Conservation (phyloP, 1,140 invertebrate genomes). For the Leptoteleia sp. region DNA sequence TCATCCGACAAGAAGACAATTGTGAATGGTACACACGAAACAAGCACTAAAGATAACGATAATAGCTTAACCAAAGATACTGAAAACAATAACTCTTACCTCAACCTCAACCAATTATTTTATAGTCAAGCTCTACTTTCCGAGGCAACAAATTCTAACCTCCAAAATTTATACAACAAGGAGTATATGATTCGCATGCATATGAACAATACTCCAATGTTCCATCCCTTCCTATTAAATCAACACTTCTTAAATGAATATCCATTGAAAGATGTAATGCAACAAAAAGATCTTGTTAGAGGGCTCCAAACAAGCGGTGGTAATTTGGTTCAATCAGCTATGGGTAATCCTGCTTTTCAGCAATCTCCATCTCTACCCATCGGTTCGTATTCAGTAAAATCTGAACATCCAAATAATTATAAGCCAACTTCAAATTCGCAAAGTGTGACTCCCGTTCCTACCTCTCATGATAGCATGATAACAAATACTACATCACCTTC, state of each 20-base stretch:
- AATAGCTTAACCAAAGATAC: constrained; percentile 49
- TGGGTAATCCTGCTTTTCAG: constrained; percentile 67
- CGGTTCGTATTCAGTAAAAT: constrained; percentile 19
- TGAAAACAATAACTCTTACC: constrained; percentile 72
- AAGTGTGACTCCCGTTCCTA: constrained; percentile 11
- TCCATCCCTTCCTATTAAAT: constrained; percentile 83
- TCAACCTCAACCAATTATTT: constrained; percentile 73
- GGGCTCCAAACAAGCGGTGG: constrained; percentile 86
- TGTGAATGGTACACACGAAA: constrained; percentile 34
- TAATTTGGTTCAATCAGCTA: constrained; percentile 82
- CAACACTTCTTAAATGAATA: constrained; percentile 83
- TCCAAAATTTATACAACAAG: constrained; percentile 81
- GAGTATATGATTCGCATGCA: constrained; percentile 77
- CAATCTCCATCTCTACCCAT: constrained; percentile 58
- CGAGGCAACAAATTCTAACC: constrained; percentile 71
- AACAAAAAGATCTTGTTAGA: constrained; percentile 85
- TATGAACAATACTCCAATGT: constrained; percentile 82
- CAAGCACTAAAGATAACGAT: constrained; percentile 44
- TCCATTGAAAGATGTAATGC: constrained; percentile 83
- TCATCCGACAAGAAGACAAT: constrained; percentile 70
- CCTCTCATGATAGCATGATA: constrained; percentile 68
- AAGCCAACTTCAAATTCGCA: constrained; percentile 24
- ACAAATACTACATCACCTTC: constrained; percentile 42
- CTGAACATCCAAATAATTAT: constrained; percentile 38
- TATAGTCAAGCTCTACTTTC: constrained; percentile 82